Conservation (phyloP, 53 echinoderm and acorn worm species). For the Arbacia lixula region DNA sequence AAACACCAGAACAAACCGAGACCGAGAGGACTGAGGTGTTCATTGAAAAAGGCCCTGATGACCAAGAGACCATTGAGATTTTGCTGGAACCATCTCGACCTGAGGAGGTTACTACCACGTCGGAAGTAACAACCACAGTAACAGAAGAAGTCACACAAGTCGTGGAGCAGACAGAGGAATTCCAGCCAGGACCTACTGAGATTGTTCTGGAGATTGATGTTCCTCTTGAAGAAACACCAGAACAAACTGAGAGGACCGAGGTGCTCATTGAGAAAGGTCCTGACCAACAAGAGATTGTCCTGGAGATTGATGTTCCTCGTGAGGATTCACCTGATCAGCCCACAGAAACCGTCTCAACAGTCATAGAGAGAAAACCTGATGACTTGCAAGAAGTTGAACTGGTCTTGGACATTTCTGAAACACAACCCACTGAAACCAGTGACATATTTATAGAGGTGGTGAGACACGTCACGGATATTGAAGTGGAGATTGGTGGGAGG, state of each 20-base stretch:
- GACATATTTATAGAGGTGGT: conserved; percentile 59
- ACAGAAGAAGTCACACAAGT: conserved; percentile 63
- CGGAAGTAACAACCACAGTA: conserved; percentile 53
- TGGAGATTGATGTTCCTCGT: conserved; percentile 45
- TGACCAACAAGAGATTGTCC: conserved; percentile 20
- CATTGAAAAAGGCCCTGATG: conserved; percentile 51
- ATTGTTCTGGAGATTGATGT: conserved; percentile 38
- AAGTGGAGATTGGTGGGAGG: conserved; percentile 53
- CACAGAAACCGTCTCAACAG: conserved; percentile 38
- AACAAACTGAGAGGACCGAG: conserved; percentile 54
- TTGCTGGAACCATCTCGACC: conserved; percentile 52
- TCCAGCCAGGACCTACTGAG: conserved; percentile 10
- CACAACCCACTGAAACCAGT: conserved; percentile 22
- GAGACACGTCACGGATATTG: conserved; percentile 57
- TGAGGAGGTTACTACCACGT: conserved; percentile 33
- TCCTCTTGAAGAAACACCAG: conserved; percentile 28
- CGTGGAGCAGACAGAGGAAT: conserved; percentile 31
- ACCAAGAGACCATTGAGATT: conserved; percentile 43
- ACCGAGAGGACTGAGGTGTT: too few relatives aligned
- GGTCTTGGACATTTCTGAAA: conserved; percentile 60
- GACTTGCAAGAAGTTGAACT: conserved; percentile 61
- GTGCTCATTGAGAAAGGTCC: conserved; percentile 54
- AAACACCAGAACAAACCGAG: conserved; percentile 44
- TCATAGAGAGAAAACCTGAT: conserved; percentile 48
- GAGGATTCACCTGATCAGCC: conserved; percentile 48